Conservation (phyloP, 2,888 invertebrate species). For the Nemotelus pantherinus region DNA sequence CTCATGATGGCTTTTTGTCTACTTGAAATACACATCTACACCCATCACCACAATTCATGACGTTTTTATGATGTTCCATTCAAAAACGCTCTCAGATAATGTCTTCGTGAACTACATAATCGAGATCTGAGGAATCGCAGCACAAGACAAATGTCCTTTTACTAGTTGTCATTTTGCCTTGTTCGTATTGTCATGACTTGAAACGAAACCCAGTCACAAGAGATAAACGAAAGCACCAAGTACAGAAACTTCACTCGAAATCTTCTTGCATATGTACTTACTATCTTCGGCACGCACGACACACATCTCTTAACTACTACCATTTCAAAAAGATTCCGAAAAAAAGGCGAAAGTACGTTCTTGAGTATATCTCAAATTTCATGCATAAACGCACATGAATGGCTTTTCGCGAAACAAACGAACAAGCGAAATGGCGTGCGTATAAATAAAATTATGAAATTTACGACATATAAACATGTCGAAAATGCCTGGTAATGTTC, state of each 20-base stretch:
- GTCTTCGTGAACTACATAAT: slow-evolving; percentile 19
- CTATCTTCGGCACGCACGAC: not conserved
- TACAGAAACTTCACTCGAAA: too few relatives aligned
- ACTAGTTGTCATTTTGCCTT: not conserved
- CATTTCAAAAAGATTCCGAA: too few relatives aligned
- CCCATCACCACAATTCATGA: not conserved
- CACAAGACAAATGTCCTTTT: slow-evolving; percentile 6
- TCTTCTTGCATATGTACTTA: not conserved
- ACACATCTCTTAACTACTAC: not conserved
- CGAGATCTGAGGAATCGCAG: not conserved
- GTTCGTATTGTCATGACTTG: not conserved
- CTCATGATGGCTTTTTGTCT: too few relatives aligned
- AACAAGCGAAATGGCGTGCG: slow-evolving; percentile 15
- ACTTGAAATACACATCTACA: too few relatives aligned
- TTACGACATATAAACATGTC: slow-evolving; percentile 19
- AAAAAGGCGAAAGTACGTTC: not conserved
- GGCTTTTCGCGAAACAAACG: not conserved
- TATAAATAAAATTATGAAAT: slow-evolving; percentile 34
- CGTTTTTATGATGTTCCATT: slow-evolving; percentile 19
- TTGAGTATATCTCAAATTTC: slow-evolving; percentile 28
- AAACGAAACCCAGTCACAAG: not conserved
- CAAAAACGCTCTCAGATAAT: slow-evolving; percentile 28
- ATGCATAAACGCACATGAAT: slow-evolving; percentile 31
- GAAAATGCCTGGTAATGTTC: not conserved
- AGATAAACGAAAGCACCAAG: not conserved